phyloP scores from a whole-genome alignment of 2,888 invertebrate species.

The Drosophila melanosoma region DNA sequence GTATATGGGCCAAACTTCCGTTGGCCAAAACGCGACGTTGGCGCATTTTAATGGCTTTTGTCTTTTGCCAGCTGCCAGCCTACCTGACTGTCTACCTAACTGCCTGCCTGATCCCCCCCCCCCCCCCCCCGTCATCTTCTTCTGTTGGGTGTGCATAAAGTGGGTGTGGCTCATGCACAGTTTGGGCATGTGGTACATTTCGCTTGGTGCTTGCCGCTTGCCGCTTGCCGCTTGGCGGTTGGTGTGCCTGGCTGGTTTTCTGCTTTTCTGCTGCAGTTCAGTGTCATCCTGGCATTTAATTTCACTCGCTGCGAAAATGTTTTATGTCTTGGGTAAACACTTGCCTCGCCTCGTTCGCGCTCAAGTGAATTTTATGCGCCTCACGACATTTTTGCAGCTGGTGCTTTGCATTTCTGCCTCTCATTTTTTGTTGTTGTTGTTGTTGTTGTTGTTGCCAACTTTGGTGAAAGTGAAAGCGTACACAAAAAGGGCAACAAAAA shows the following conservation, averaged over 20 bases:
- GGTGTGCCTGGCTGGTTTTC: slow-evolving; percentile 19
- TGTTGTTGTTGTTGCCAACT: slow-evolving; percentile 42
- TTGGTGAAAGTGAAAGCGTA: slow-evolving; percentile 66
- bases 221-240: background rate
- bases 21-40: slow-evolving; percentile 62
- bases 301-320: slow-evolving; percentile 78
- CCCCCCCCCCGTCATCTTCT: no score
- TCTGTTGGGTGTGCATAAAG: slow-evolving; percentile 22
- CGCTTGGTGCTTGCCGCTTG: background rate
- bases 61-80: slow-evolving; percentile 58
- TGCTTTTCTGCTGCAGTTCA: slow-evolving; percentile 64
- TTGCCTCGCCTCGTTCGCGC: slow-evolving; percentile 51
- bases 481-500: slow-evolving; percentile 38
- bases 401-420: slow-evolving; percentile 50
- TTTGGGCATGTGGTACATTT: slow-evolving; percentile 10
- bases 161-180: slow-evolving; percentile 28
- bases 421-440: slow-evolving; percentile 21
- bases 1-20: slow-evolving; percentile 69
- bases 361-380: slow-evolving; percentile 73
- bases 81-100: background rate
- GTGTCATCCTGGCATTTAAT: slow-evolving; percentile 80
- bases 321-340: slow-evolving; percentile 80
- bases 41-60: slow-evolving; percentile 78
- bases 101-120: background rate
- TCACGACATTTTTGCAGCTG: slow-evolving; percentile 76